Evolutionary conservation across 2,113 vertebrate species (phyloP).

Genomic region (Acanthochromis polyacanthus): DNA sequence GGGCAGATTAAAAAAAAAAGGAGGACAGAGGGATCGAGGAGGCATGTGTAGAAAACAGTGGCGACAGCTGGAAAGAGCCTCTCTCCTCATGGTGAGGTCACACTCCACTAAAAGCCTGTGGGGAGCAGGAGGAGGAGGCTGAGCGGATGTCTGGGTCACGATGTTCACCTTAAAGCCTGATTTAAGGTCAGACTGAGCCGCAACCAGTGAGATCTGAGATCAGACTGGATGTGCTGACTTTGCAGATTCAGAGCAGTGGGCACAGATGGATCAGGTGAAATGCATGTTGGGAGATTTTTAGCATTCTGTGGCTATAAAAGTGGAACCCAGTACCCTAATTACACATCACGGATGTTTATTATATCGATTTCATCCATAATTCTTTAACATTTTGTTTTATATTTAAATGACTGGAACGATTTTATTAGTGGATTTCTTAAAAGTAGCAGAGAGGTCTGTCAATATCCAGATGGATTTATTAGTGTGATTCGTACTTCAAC

Average conservation of each 20-base stretch:
- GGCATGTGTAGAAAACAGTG: slow-evolving; percentile 50
- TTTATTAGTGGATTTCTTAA: background rate
- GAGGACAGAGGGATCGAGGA: slow-evolving; percentile 46
- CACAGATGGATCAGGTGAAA: background rate
- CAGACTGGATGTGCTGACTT: slow-evolving; percentile 16
- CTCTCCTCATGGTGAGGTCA: slow-evolving; percentile 64
- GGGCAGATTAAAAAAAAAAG: slow-evolving; percentile 39
- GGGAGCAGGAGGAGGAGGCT: slow-evolving; percentile 15
- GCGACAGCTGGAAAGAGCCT: slow-evolving; percentile 58
- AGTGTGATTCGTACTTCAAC: background rate
- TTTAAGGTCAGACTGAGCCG: slow-evolving; percentile 26
- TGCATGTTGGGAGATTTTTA: background rate
- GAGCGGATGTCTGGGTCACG: slow-evolving; percentile 40
- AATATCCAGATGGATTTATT: background rate
- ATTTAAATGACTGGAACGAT: background rate
- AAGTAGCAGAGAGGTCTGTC: too few relatives aligned
- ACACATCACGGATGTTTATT: background rate
- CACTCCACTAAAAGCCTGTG: slow-evolving; percentile 39
- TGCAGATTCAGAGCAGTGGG: slow-evolving; percentile 19
- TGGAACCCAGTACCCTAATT: background rate
- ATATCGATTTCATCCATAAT: background rate
- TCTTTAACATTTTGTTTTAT: background rate
- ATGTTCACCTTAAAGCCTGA: slow-evolving; percentile 28
- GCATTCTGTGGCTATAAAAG: background rate
- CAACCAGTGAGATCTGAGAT: slow-evolving; percentile 15